These are phyloP conservation scores for Lophura nycthemera DNA, from an alignment of 2,113 vertebrate species.

Conservation along the genomic window DNA sequence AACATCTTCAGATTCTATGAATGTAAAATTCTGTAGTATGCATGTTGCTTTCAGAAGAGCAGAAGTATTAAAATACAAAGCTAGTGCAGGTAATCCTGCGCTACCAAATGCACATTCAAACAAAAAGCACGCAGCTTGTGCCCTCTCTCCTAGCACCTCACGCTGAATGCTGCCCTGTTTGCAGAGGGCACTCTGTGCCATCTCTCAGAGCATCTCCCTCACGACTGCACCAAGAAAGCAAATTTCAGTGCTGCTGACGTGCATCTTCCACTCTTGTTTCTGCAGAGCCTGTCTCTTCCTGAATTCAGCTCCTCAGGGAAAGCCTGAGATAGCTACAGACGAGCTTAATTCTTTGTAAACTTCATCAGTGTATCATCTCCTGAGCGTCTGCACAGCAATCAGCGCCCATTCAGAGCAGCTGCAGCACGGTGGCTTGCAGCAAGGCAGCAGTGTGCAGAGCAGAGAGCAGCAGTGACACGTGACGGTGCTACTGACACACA, in stretches of 20 bases:
- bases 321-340: background rate
- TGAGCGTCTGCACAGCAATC: rapidly evolving
- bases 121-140: too few species aligned
- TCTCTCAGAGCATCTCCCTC: background rate
- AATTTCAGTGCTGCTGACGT: background rate
- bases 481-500: background rate
- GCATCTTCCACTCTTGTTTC: background rate
- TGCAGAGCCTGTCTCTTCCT: background rate
- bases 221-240: background rate
- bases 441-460: background rate
- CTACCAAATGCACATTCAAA: background rate
- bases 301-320: background rate
- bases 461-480: background rate
- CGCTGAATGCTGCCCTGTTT: background rate
- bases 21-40: background rate
- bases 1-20: background rate
- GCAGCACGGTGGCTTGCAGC: background rate
- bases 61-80: background rate
- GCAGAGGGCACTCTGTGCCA: rapidly evolving
- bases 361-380: background rate
- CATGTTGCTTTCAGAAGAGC: rapidly evolving
- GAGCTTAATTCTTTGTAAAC: background rate
- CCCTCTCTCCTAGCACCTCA: background rate
- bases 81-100: background rate
- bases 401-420: background rate